Evolutionary conservation across 2,113 vertebrate genomes (phyloP).

Genomic region (Pimephales promelas): DNA sequence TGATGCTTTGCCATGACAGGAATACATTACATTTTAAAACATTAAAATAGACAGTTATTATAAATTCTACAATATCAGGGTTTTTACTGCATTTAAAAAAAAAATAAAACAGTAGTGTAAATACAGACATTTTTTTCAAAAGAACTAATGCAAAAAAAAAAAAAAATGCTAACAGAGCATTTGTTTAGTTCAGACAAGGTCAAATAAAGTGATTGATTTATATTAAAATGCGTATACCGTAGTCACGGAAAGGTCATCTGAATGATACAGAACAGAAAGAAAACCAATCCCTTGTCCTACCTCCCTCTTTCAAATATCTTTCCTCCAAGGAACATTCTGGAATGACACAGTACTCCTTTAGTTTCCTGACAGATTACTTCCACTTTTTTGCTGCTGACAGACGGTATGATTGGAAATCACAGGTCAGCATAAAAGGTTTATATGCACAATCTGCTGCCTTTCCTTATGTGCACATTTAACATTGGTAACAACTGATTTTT

Average conservation of each 20-base stretch:
- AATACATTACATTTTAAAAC: neutral
- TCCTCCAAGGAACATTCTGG: conserved; percentile 46
- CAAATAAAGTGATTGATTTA: neutral
- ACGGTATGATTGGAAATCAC: conserved; percentile 40
- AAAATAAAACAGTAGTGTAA: neutral
- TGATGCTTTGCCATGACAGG: neutral
- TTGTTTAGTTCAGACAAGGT: neutral
- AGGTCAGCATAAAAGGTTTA: conserved; percentile 46
- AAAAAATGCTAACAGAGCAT: neutral
- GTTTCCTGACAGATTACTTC: conserved; percentile 53
- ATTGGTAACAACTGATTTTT: conserved; percentile 25
- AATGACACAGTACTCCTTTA: conserved; percentile 45
- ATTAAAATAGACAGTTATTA: neutral
- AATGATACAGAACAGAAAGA: conserved; percentile 36
- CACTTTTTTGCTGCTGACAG: conserved; percentile 41
- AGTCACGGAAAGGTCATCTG: conserved; percentile 15
- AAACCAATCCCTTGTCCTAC: conserved; percentile 40
- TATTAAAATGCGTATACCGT: neutral
- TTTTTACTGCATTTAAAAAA: neutral
- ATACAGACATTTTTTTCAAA: conserved; percentile 14
- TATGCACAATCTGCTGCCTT: conserved; percentile 29
- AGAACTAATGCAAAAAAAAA: neutral
- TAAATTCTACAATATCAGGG: neutral
- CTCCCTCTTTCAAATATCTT: conserved; percentile 41
- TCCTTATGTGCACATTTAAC: conserved; percentile 26